Evolutionary conservation across 2,888 invertebrate species (phyloP), one percentile per base, ranked within the genome.

Genomic region (Cheilosia urbana): DNA sequence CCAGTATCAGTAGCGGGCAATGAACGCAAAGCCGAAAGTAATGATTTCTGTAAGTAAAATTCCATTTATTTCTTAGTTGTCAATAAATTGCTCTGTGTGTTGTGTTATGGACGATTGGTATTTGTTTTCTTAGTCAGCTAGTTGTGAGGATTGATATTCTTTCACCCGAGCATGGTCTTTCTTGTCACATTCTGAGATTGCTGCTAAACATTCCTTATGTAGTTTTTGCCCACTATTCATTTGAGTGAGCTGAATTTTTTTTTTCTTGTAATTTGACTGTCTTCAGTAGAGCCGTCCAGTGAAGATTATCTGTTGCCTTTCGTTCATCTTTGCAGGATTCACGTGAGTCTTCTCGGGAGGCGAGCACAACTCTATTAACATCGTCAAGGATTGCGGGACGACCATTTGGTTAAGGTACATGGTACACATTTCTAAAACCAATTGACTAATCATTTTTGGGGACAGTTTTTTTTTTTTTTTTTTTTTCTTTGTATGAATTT

Each of bases 1-100:
- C 69, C 66, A 65, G 87, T 82, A 21, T 15, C 78, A 58, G 73
- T 75, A 69, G 76, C 81, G 76, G 85, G 76, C 30, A 87, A 66
- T 19, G 82, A 87, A 15, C 78, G 69, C 47, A 78, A 82, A 78
- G 68, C 78, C 45, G 82, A 87, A 78, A 83, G 73, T 66, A 87
- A 87, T 78, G 81, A 87, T 83, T 78, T 78, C 58, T 81, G 85
- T 85, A 77, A 85, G 85, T 85, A 58, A 51, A 13, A 4, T 15
- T 30, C 5, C 9, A 30, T 30, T 9, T 15, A 17, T 45, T 45
- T 45, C 2, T 17, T 42, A 24, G 24, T 60, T 58, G 30, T 51
- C 9, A 75, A 68, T 68, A 57, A 75, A 42, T 60, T 68, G 0
- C 47, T 21, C 27, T 60, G 6, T 15, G 51, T 60, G 47, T 73